Evolutionary conservation across 2,113 vertebrate species (phyloP).

Genomic region (Acinonyx jubatus): DNA sequence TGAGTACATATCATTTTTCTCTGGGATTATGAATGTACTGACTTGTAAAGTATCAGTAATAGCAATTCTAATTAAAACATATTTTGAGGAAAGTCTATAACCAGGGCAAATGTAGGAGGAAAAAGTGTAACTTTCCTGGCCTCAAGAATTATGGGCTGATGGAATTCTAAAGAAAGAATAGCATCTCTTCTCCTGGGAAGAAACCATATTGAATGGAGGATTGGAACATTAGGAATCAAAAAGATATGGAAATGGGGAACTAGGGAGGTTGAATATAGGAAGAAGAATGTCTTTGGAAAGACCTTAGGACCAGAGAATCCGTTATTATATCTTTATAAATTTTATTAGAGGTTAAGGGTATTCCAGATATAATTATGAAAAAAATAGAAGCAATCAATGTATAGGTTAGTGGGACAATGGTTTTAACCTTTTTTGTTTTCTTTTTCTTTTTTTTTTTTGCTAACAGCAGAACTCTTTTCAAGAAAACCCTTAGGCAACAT

Average conservation of each 20-base stretch:
- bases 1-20: not conserved
- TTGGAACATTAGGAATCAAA: not conserved
- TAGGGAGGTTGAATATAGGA: not conserved
- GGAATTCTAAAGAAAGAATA: not conserved
- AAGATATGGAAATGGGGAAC: not conserved
- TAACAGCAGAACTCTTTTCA: not conserved
- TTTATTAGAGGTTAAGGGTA: not conserved
- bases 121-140: not conserved
- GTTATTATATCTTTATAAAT: not conserved
- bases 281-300: not conserved
- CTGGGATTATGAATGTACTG: not conserved
- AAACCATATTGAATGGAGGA: not conserved
- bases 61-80: not conserved
- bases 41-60: not conserved
- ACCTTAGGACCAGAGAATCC: not conserved
- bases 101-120: not conserved
- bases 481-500: not conserved
- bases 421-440: not conserved
- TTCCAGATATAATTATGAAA: not conserved
- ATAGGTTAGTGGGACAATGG: not conserved
- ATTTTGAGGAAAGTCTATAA: not conserved
- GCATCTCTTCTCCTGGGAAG: not conserved
- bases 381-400: not conserved
- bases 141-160: not conserved
- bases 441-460: not conserved